A percentile compares a stretch with the other conserved stretches of the same genome.
Evolutionary conservation across 2,113 vertebrate genomes (phyloP).

Genomic region (Sylvia atricapilla): DNA sequence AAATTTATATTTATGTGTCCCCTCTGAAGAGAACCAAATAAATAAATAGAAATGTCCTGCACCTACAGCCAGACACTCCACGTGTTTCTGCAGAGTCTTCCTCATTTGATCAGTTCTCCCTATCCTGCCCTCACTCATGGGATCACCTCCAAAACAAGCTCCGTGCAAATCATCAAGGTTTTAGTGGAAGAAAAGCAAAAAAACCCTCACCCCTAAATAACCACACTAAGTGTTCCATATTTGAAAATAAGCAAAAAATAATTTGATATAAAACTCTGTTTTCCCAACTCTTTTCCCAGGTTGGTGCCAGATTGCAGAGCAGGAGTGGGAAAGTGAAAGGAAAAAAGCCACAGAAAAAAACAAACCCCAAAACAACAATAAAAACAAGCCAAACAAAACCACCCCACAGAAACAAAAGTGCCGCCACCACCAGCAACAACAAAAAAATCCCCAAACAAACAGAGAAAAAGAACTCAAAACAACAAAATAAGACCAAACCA

Average conservation of each 20-base stretch:
- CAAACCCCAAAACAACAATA: too few species aligned
- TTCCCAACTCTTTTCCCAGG: not conserved
- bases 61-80: rapidly evolving
- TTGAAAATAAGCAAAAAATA: not conserved
- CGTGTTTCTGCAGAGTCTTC: rapidly evolving
- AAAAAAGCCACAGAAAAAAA: too few species aligned
- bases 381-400: too few species aligned
- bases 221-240: not conserved
- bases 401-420: too few species aligned
- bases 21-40: not conserved
- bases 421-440: too few species aligned
- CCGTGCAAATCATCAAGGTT: not conserved
- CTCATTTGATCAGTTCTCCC: not conserved
- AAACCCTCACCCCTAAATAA: not conserved
- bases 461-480: too few species aligned
- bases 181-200: not conserved
- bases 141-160: not conserved
- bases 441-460: too few species aligned
- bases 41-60: rapidly evolving
- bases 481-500: too few species aligned
- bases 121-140: not conserved
- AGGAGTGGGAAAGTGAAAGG: not conserved
- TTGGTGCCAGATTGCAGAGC: not conserved
- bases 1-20: too few species aligned
- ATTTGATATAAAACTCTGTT: not conserved